Evolutionary conservation across 1,140 invertebrate species (phyloP), one percentile per base, ranked within the genome.

Genomic region (Leptoteleia sp.): DNA sequence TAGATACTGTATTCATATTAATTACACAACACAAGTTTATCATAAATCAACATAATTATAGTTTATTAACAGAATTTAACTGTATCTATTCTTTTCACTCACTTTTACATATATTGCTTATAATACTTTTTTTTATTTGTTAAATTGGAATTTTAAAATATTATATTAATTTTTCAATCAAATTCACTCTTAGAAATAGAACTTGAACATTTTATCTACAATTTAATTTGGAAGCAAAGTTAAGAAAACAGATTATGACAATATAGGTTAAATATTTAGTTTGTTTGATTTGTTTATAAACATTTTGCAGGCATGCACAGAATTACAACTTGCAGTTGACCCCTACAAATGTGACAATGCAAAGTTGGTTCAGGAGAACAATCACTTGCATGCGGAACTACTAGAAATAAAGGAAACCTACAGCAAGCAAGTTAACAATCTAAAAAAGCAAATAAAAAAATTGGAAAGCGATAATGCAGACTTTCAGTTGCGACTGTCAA

Each of bases 331-430:
- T 17, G 90, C 91, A 77, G 88, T 91, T 45, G 92, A 94, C 85
- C 93, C 93, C 1, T 94, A 93, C 76, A 93, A 92, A 87, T 92
- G 91, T 88, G 93, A 94, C 81, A 94, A 94, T 90, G 91, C 90
- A 27, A 93, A 91, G 83, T 85, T 94, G 29, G 91, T 94, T 33
- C 90, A 91, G 86, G 93, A 94, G 86, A 93, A 92, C 81, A 95
- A 94, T 88, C 91, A 93, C 59, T 85, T 95, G 11, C 93, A 95
- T 83, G 88, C 91, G 72, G 91, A 93, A 81, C 84, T 94, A 19
- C 90, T 94, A 43, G 89, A 93, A 79, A 83, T 90, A 59, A 92
- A 92, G 85, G 94, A 95, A 85, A 89, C 92, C 48, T 84, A 89
- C 85, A 91, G 92, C 67, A 91, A 90, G 72, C 85, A 89, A 59